A percentile compares a stretch with the other conserved stretches of the same genome.
phyloP scores from a whole-genome alignment of 2,888 invertebrate genomes.

The Plebejus anna region DNA sequence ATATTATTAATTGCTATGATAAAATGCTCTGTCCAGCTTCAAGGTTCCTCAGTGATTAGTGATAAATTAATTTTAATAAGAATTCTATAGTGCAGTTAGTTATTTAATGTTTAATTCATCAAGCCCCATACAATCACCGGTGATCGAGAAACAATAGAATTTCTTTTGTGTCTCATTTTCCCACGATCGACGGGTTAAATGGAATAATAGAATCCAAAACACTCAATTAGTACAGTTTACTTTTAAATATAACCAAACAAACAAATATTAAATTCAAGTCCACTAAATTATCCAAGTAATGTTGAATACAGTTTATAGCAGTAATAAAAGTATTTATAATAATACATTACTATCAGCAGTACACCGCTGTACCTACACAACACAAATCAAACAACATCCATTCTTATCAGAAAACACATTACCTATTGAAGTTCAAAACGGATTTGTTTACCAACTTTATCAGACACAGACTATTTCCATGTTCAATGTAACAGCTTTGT shows the following conservation, averaged over 20 bases:
- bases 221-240: too few relatives aligned
- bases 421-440: slow-evolving; percentile 18
- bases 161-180: too few relatives aligned
- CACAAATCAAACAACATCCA: slow-evolving; percentile 22
- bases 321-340: slow-evolving; percentile 11
- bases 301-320: background rate
- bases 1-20: background rate
- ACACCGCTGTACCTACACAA: background rate
- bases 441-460: slow-evolving; percentile 22
- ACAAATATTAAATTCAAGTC: background rate
- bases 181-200: too few relatives aligned
- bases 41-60: background rate
- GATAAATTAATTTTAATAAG: background rate
- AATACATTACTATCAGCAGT: slow-evolving; percentile 5
- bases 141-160: too few relatives aligned
- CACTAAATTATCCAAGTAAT: background rate
- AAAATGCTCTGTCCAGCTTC: slow-evolving; percentile 6
- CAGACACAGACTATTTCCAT: background rate
- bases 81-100: background rate
- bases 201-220: too few relatives aligned
- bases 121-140: too few relatives aligned
- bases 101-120: too few relatives aligned
- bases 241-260: background rate
- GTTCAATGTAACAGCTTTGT: too few relatives aligned
- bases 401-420: slow-evolving; percentile 24